Base-by-base conservation (phyloP, 1,140 invertebrate species). In the Musca vetustissima region DNA sequence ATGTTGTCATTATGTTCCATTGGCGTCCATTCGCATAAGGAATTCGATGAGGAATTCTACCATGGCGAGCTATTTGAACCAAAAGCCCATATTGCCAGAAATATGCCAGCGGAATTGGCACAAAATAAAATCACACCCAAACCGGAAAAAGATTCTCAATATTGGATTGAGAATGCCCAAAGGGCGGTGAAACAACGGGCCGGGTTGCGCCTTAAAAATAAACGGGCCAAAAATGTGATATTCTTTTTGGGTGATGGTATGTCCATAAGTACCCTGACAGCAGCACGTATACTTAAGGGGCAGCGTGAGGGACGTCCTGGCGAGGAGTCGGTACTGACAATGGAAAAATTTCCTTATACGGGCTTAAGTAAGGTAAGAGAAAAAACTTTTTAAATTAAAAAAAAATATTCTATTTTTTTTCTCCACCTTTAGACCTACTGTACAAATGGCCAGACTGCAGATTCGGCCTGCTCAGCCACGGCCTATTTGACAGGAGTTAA, bases 221-320 rank as follows among this genome's bases (percentile, higher is more conserved):
- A 1, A 67, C 3, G 69, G 57, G 91, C 91, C 8, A 90, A 89
- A 72, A 92, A 92, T 77, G 83, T 91, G 0, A 88, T 93, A 15
- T 78, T 93, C 69, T 91, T 92, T 72, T 76, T 94, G 50, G 92
- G 92, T 0, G 91, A 93, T 75, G 92, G 92, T 2, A 89, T 93
- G 87, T 90, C 90, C 1, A 78, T 92, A 11, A 82, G 89, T 2
- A 92, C 91, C 0, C 73, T 92, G 11, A 89, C 89, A 0, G 89
- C 90, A 0, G 87, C 88, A 13, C 83, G 91, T 61, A 88, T 90
- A 28, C 85, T 87, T 25, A 85, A 88, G 73, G 90, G 90, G 0
- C 90, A 92, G 74, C 78, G 83, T 0, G 48, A 78, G 3, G 85
- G 85, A 0, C 71, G 73, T 19, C 73, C 78, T 9, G 90, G 87